Conservation (phyloP, 2,113 vertebrate genomes). For the Panthera leo region DNA sequence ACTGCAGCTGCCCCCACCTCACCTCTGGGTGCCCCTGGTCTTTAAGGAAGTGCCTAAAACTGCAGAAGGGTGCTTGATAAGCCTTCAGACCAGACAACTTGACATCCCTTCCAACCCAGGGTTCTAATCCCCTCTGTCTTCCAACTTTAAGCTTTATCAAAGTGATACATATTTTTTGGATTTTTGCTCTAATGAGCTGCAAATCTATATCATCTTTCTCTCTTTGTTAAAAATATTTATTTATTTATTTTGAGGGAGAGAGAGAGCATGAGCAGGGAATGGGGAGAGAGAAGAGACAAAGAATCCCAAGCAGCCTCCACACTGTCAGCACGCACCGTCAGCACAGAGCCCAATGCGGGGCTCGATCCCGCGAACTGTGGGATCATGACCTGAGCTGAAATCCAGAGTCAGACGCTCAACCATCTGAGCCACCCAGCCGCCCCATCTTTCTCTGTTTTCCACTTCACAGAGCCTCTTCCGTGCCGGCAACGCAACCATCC, state of each 20-base stretch:
- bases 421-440: too few relatives aligned
- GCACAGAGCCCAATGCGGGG: too few relatives aligned
- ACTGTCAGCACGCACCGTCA: too few relatives aligned
- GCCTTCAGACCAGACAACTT: not conserved
- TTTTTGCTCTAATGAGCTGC: not conserved
- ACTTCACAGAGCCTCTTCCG: not conserved
- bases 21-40: not conserved
- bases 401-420: too few relatives aligned
- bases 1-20: not conserved
- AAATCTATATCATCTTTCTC: not conserved
- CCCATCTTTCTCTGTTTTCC: not conserved
- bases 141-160: not conserved
- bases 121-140: not conserved
- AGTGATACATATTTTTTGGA: not conserved
- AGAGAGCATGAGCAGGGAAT: too few relatives aligned
- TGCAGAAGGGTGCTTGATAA: not conserved
- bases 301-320: too few relatives aligned
- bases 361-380: too few relatives aligned
- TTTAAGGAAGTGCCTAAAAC: not conserved
- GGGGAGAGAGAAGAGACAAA: too few relatives aligned
- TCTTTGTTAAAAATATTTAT: too few relatives aligned
- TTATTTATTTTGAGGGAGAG: too few relatives aligned
- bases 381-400: too few relatives aligned
- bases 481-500: not conserved
- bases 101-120: not conserved